Evolutionary conservation across 2,888 invertebrate species (phyloP).

Genomic region (Stegana nigrithorax): DNA sequence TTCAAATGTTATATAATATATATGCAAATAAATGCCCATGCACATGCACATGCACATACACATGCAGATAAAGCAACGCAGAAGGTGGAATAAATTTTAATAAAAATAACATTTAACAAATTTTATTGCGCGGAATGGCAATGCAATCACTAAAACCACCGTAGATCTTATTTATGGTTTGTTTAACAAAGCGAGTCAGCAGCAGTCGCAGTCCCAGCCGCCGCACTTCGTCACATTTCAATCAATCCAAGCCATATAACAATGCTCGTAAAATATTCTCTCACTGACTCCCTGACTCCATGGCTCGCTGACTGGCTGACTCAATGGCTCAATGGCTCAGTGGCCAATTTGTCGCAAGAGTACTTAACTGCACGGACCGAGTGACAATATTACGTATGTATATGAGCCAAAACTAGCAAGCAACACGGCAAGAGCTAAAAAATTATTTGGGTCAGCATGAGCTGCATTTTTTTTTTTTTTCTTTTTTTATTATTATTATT

Average conservation of each 20-base stretch:
- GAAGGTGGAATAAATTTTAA: no score
- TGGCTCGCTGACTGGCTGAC: neutral
- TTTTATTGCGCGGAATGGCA: no score
- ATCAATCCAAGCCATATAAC: conserved; percentile 1
- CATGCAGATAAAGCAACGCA: no score
- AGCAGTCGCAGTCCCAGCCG: no score
- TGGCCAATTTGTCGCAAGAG: neutral
- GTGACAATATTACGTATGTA: neutral
- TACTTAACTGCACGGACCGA: neutral
- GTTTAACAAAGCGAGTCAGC: no score
- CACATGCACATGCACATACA: no score
- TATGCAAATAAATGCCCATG: no score
- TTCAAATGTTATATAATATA: no score
- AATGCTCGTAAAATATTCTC: neutral
- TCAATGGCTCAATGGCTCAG: neutral
- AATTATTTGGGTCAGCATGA: conserved; percentile 17
- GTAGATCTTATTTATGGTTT: no score
- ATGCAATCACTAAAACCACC: no score
- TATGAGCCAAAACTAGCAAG: neutral
- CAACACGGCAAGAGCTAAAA: neutral
- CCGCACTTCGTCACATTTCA: conserved; percentile 11
- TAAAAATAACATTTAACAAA: no score
- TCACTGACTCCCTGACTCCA: neutral
- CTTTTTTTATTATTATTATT: neutral
- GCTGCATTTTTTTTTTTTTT: neutral